Evolutionary conservation across 2,113 vertebrate species (phyloP), one percentile per base, ranked within the genome.

Genomic region (Nematolebias whitei): DNA sequence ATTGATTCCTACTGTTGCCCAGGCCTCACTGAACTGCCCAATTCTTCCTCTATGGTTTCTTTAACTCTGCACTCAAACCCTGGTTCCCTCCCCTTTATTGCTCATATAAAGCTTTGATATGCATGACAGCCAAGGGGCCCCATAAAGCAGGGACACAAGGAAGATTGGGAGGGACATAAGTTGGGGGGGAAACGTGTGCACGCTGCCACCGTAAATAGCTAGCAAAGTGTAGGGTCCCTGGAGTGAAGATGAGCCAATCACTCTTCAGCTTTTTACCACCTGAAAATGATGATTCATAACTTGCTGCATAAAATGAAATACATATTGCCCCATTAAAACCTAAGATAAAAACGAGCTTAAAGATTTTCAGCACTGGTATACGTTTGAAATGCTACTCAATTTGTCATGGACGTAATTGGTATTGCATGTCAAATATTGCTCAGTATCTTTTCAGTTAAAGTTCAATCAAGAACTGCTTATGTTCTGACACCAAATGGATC

Each of bases 1-100:
- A 94, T 94, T 94, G 91, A 94, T 94, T 92, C 60, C 18, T 82
- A 85, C 89, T 88, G 88, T 88, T 92, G 90, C 90, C 87, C 71
- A 76, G 91, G 84, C 87, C 85, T 89, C 87, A 62, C 82, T 90
- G 85, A 89, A 87, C 91, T 92, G 84, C 86, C 85, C 88, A 87
- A 88, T 85, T 88, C 90, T 92, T 88, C 91, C 61, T 71, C 71
- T 15, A 40, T 75, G 66, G 76, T 58, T 72, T 56, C 64, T 74
- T 67, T 87, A 80, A 88, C 83, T 91, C 85, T 85, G 40, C 83
- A 80, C 76, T 55, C 76, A 71, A 71, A 84, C 83, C 89, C 85
- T 87, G 16, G 16, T 63, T 68, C 76, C 66, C 74, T 78, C 83
- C 77, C 67, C 74, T 78, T 82, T 38, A 48, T 74, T 65, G 59